Base-by-base conservation (phyloP, 2,888 invertebrate genomes). In the Blastobasis lacticolella region DNA sequence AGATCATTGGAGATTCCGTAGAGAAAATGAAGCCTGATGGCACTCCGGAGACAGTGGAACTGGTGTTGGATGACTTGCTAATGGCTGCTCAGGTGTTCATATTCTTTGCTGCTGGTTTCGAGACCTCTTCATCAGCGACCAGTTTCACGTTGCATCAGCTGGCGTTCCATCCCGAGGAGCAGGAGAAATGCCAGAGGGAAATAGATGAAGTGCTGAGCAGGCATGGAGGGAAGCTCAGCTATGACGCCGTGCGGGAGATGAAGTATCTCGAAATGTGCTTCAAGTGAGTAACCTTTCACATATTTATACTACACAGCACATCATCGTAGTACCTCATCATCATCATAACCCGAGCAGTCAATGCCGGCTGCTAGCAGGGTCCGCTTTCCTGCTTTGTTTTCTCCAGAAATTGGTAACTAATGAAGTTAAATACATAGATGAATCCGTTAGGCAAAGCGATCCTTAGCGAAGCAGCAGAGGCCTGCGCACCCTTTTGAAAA, bases 101-200 rank as follows among this genome's bases (percentile, higher is more conserved):
- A 4, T 57, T 54, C 44, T 54, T 54, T 10, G 57, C 52, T 3
- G 57, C 57, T 40, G 57, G 57, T 8, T 57, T 57, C 38, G 57
- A 57, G 42, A 57, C 57, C 4, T 57, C 55, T 1, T 54, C 57
- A 4, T 45, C 45, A 10, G 45, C 45, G 50, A 54, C 73, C 7
- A 63, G 67, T 47, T 69, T 61, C 38, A 56, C 59, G 4, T 51
- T 63, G 3, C 69, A 67, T 48, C 55, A 60, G 38, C 58, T 73
- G 1, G 69, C 72, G 3, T 54, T 59, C 5, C 57, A 71, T 53
- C 64, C 64, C 8, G 60, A 66, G 3, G 48, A 66, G 5, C 73
- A 73, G 49, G 54, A 57, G n/a, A 63, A 49, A 47, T 49, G 64
- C 5, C 57, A 61, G 37, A 52, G 61, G 45, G 71, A 73, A 54